Evolutionary conservation across 2,888 invertebrate species (phyloP), one percentile per base, ranked within the genome.

Genomic region (Dicyrtoma fusca): DNA sequence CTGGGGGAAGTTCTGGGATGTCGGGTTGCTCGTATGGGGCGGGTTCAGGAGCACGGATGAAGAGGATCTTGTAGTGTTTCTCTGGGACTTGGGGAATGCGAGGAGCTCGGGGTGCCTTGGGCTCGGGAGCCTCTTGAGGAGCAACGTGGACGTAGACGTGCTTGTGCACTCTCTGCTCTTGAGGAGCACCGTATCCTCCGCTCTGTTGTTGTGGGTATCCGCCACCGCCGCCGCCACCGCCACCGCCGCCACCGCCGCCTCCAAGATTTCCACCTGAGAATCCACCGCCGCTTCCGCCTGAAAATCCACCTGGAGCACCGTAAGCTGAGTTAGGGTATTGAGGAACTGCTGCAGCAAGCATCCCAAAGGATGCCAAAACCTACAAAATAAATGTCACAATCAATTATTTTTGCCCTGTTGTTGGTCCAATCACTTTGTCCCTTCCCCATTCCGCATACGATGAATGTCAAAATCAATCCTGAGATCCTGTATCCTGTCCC

Each of bases 1-100:
- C 76, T 83, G 91, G 90, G 44, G 90, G 84, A 10, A 77, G 61
- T 34, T 77, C 77, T 62, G 68, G 72, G 34, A 70, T 69, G 11
- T 64, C 59, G 5, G 69, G 73, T 25, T 26, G 21, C 23, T 69
- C 13, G 44, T 65, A 59, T 1, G 64, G 64, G 17, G 62, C 62
- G 13, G 68, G 62, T 13, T 63, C 69, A 3, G 73, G 73, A 53
- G 69, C 71, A 17, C 75, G 73, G 65, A 77, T 75, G 72, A 76
- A 76, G 4, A 77, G 53, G 53, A 77, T 77, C 68, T 76, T 76
- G 75, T 76, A 77, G 34, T 76, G 77, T 51, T 76, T 76, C 62
- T 76, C 77, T 55, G 77, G 77, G 44, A 71, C 72, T 73, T 76
- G 75, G 1, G 74, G 76, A 19, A 72, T 69, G n/a, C 73, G 72